phyloP scores from a whole-genome alignment of 2,797 vertebrate genomes.

The Platalea minor region DNA sequence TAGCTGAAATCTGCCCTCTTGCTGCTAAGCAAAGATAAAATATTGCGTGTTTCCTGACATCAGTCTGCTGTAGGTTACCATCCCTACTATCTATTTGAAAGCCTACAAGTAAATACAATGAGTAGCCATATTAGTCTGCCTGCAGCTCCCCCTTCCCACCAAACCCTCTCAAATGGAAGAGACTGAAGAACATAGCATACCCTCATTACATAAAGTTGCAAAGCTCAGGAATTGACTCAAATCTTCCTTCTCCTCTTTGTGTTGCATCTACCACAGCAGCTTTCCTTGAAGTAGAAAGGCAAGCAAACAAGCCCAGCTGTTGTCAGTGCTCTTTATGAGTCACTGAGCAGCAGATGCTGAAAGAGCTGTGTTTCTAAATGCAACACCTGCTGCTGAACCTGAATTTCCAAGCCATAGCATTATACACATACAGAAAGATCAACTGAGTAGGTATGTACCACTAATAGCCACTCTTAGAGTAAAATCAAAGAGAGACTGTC shows the following conservation, averaged over 20 bases:
- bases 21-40: neutral
- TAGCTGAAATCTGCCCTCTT: neutral
- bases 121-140: neutral
- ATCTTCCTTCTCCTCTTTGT: neutral
- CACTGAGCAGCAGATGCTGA: neutral
- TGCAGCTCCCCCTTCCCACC: neutral
- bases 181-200: neutral
- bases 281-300: neutral
- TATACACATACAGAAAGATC: neutral
- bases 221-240: neutral
- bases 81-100: neutral
- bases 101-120: neutral
- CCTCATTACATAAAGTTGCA: neutral
- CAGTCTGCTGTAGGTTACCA: neutral
- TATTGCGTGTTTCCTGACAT: neutral
- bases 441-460: neutral
- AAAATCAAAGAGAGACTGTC: neutral
- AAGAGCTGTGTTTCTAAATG: neutral
- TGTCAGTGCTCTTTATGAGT: neutral
- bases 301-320: neutral
- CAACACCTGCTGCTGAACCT: conserved; percentile 20
- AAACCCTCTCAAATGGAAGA: neutral
- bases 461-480: neutral
- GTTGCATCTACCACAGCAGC: neutral
- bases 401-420: neutral